These are phyloP conservation scores for Perognathus longimembris DNA, from an alignment of 2,113 vertebrate species.

Conservation along the genomic window DNA sequence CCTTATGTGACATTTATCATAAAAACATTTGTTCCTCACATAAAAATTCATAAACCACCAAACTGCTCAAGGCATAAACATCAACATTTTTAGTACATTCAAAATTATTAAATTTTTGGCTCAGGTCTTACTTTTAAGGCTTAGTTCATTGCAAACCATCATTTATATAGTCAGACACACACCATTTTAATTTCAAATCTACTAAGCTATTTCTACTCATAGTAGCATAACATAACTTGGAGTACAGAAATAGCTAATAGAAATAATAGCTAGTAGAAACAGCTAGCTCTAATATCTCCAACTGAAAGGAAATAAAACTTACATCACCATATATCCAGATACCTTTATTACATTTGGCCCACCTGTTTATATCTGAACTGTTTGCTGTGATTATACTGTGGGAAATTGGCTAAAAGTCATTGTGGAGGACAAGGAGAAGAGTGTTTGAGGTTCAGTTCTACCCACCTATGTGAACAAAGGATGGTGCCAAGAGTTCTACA, in stretches of 20 bases:
- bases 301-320: not conserved
- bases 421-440: not conserved
- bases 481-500: not conserved
- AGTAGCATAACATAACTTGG: not conserved
- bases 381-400: not conserved
- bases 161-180: not conserved
- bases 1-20: slow-evolving; percentile 53
- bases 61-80: not conserved
- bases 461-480: not conserved
- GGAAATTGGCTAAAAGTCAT: not conserved
- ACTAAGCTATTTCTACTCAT: not conserved
- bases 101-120: not conserved
- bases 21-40: slow-evolving; percentile 30
- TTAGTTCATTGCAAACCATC: not conserved
- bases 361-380: not conserved
- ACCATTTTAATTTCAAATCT: not conserved
- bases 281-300: not conserved
- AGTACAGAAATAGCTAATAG: not conserved
- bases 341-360: not conserved
- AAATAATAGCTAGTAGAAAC: too few relatives aligned
- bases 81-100: slow-evolving; percentile 1
- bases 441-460: not conserved
- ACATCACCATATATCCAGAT: not conserved
- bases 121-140: not conserved
- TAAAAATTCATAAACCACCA: not conserved